Conservation (phyloP, 2,888 invertebrate genomes). For the Plemyria rubiginata region DNA sequence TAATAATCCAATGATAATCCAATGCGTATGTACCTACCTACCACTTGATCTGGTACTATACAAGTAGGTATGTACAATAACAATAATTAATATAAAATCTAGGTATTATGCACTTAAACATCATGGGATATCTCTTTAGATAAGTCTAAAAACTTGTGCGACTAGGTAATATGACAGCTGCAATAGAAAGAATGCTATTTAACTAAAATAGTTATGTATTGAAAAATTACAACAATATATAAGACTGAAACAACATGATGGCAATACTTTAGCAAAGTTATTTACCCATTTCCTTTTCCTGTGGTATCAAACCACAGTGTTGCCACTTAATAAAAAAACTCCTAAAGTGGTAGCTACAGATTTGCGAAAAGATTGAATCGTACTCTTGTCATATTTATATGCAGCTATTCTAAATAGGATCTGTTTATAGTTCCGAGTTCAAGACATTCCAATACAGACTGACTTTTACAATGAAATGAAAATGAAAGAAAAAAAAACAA, state of each 20-base stretch:
- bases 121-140: no score
- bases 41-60: no score
- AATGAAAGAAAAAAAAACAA: conserved; percentile 58
- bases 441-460: not conserved
- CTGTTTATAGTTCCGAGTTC: not conserved
- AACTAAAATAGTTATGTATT: no score
- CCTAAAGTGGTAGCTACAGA: not conserved
- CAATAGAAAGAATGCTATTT: no score
- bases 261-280: not conserved
- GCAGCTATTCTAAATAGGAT: not conserved
- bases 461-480: not conserved
- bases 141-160: no score
- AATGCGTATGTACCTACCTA: no score
- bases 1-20: no score
- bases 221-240: not conserved
- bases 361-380: not conserved
- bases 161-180: no score
- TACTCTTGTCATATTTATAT: not conserved
- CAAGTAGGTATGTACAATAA: no score
- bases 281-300: conserved; percentile 10
- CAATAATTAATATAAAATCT: no score
- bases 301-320: not conserved
- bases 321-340: conserved; percentile 1
- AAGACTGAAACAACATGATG: not conserved
- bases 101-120: no score